These are phyloP conservation scores for Puma concolor DNA, from an alignment of 2,113 vertebrate species.

Conservation along the genomic window DNA sequence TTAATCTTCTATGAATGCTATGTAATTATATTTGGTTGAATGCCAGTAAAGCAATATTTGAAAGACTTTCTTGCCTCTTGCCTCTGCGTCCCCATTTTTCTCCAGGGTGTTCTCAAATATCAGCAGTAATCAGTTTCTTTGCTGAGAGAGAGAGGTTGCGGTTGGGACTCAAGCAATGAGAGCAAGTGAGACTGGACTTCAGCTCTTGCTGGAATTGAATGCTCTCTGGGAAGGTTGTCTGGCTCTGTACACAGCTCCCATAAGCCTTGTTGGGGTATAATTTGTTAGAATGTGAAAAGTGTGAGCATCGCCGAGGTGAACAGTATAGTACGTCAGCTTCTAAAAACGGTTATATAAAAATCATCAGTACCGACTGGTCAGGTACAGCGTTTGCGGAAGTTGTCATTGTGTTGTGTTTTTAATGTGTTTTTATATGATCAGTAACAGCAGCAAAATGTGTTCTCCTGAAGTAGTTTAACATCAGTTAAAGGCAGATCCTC, in stretches of 20 bases:
- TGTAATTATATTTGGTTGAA: conserved; percentile 68
- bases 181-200: conserved; percentile 46
- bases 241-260: neutral
- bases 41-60: conserved; percentile 61
- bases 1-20: conserved; percentile 55
- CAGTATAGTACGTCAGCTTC: conserved; percentile 22
- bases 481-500: neutral
- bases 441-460: neutral
- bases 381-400: neutral
- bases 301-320: neutral
- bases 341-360: neutral
- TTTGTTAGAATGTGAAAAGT: neutral
- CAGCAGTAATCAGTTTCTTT: conserved; percentile 52
- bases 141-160: conserved; percentile 67
- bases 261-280: neutral
- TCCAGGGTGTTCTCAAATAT: conserved; percentile 64
- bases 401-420: neutral
- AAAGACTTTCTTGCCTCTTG: neutral
- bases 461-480: neutral
- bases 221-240: conserved; percentile 39
- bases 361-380: neutral
- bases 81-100: conserved; percentile 31
- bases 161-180: neutral
- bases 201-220: conserved; percentile 16
- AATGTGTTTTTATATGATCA: conserved; percentile 10